Conservation (phyloP, 2,797 vertebrate genomes). For the Lutjanus campechanus region DNA sequence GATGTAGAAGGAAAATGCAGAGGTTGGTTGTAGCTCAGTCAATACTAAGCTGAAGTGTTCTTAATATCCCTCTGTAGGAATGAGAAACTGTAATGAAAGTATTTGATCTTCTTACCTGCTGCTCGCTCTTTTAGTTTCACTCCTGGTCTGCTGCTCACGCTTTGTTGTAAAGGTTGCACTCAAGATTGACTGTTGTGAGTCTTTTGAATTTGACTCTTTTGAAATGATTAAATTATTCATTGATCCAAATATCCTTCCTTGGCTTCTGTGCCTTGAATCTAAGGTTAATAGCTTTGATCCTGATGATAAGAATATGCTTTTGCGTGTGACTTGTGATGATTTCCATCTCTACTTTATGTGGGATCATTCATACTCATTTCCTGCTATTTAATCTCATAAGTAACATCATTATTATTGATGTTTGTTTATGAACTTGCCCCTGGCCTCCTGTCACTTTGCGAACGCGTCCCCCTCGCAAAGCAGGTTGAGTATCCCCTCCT, state of each 20-base stretch:
- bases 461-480: too few species aligned
- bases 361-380: too few species aligned
- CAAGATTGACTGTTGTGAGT: not conserved
- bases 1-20: not conserved
- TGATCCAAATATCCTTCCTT: not conserved
- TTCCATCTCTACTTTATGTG: too few species aligned
- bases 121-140: not conserved
- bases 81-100: conserved; percentile 7
- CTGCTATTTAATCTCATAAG: too few species aligned
- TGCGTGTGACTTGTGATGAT: too few species aligned
- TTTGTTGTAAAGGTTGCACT: not conserved
- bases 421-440: too few species aligned
- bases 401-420: too few species aligned
- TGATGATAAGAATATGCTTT: too few species aligned
- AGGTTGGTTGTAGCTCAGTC: not conserved
- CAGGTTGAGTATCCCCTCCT: too few species aligned
- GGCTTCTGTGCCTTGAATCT: too few species aligned
- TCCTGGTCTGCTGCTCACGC: not conserved
- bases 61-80: not conserved
- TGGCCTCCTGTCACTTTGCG: too few species aligned
- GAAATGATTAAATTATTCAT: not conserved
- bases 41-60: not conserved
- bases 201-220: not conserved
- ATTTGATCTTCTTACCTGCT: not conserved
- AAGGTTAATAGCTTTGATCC: too few species aligned